phyloP scores from a whole-genome alignment of 1,140 invertebrate genomes.

The Vanessa tameamea region DNA sequence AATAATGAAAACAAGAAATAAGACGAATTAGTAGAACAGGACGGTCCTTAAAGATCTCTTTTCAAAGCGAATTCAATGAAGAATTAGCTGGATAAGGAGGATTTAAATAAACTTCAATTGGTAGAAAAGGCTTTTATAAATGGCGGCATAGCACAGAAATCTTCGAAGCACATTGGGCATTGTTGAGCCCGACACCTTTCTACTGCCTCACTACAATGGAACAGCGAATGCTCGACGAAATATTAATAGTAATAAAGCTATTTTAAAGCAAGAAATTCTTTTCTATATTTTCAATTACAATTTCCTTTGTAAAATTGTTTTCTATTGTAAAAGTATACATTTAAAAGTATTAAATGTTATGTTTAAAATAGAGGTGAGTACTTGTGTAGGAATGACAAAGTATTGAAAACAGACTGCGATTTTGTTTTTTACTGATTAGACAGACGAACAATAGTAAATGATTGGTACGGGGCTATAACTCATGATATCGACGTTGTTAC shows the following conservation, averaged over 20 bases:
- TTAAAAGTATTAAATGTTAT: not conserved
- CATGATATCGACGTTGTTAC: too few relatives aligned
- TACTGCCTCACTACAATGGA: constrained; percentile 28
- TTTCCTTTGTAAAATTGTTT: constrained; percentile 1
- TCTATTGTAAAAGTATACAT: not conserved
- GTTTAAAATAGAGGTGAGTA: not conserved
- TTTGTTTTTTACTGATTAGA: too few relatives aligned
- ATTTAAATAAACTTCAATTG: constrained; percentile 37
- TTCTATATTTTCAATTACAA: constrained; percentile 20
- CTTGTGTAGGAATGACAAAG: too few relatives aligned
- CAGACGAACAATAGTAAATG: too few relatives aligned
- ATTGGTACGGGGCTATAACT: too few relatives aligned
- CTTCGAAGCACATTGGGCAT: constrained; percentile 31
- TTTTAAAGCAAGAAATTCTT: constrained; percentile 18
- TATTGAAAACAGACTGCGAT: too few relatives aligned
- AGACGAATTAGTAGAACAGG: constrained; percentile 3
- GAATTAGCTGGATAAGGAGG: constrained; percentile 33
- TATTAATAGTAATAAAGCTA: constrained; percentile 23
- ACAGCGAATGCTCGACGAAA: constrained; percentile 16
- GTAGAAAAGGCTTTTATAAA: constrained; percentile 40
- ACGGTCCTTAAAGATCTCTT: not conserved
- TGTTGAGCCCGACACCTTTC: constrained; percentile 38
- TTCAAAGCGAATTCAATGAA: constrained; percentile 16
- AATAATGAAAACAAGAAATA: not conserved
- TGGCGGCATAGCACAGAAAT: constrained; percentile 35